Percentiles rank a stretch among this genome's conserved stretches.
These are phyloP conservation scores for Cryptoblepharus egeriae DNA, from an alignment of 2,797 vertebrate species.

Conservation along the genomic window DNA sequence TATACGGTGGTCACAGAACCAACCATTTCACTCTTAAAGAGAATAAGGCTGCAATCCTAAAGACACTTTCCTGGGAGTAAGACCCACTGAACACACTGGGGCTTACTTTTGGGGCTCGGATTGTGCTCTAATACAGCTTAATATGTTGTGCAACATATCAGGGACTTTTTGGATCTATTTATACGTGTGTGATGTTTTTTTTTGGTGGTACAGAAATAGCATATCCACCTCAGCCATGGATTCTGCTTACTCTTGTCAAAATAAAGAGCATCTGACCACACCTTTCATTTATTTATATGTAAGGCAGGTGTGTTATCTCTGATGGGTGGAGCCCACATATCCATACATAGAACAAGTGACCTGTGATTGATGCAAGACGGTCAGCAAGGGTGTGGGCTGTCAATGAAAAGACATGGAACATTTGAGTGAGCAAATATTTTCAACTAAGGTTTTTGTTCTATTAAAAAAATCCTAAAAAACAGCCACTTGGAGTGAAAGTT, in stretches of 20 bases:
- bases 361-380: not conserved
- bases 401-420: not conserved
- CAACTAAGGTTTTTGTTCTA: not conserved
- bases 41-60: too few relatives aligned
- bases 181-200: not conserved
- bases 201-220: not conserved
- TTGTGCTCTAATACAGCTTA: too few relatives aligned
- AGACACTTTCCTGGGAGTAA: too few relatives aligned
- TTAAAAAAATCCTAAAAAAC: not conserved
- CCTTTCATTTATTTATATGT: not conserved
- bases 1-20: not conserved
- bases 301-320: not conserved
- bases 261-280: not conserved
- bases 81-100: too few relatives aligned
- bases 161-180: not conserved
- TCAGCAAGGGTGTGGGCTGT: not conserved
- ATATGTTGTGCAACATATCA: not conserved
- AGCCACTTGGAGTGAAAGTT: not conserved
- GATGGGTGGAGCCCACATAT: not conserved
- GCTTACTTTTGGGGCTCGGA: too few relatives aligned
- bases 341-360: not conserved
- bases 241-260: not conserved
- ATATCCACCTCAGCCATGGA: not conserved
- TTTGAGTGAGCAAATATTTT: not conserved
- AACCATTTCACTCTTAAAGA: not conserved